These are phyloP conservation scores for Proterorhinus semilunaris DNA, from an alignment of 2,113 vertebrate genomes.

Conservation along the genomic window DNA sequence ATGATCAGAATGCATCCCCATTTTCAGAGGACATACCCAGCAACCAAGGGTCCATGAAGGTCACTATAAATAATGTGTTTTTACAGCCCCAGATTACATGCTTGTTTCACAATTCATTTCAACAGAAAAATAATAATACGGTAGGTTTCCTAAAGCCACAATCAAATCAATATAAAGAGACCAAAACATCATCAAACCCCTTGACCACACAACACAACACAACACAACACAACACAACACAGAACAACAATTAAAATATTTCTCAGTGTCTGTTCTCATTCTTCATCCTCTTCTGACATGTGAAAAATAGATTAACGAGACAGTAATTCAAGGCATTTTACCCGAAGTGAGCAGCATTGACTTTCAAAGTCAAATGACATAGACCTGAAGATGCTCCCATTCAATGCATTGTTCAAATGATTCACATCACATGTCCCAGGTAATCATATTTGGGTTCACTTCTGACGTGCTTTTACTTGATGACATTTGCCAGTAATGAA, in stretches of 20 bases:
- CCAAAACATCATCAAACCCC: no score
- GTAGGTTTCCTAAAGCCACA: no score
- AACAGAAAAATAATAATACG: no score
- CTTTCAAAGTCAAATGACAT: not conserved
- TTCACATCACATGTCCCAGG: not conserved
- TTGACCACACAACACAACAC: no score
- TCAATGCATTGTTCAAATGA: not conserved
- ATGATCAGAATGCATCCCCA: constrained; percentile 11
- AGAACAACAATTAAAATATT: no score
- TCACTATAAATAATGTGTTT: constrained; percentile 25
- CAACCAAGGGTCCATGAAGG: constrained; percentile 30
- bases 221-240: no score
- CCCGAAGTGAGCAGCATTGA: not conserved
- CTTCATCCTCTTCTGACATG: no score
- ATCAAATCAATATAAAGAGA: no score
- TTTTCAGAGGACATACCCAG: constrained; percentile 45
- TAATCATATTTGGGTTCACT: not conserved
- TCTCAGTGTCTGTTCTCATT: no score
- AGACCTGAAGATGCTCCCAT: not conserved
- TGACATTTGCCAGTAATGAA: not conserved
- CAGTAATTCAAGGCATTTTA: not conserved
- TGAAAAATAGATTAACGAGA: not conserved
- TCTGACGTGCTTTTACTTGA: not conserved
- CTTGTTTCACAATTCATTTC: no score
- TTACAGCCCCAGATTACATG: constrained; percentile 7